Evolutionary conservation across 2,888 invertebrate genomes (phyloP).

Genomic region (Drosophila testacea): DNA sequence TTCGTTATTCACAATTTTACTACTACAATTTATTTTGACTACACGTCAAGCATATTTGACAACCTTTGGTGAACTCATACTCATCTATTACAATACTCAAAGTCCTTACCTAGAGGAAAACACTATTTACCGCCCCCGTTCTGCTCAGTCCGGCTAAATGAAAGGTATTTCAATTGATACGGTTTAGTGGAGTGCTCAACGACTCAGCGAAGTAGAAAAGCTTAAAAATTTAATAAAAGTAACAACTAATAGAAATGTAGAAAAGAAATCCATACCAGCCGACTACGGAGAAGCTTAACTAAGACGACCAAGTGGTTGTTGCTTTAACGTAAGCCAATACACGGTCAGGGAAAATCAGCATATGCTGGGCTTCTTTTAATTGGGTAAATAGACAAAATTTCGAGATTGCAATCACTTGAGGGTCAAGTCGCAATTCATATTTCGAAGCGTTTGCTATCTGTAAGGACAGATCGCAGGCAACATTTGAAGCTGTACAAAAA

Average conservation of each 20-base stretch:
- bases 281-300: conserved; percentile 24
- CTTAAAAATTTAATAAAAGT: conserved; percentile 73
- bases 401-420: conserved; percentile 48
- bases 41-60: neutral
- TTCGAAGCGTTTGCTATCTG: conserved; percentile 35
- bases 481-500: conserved; percentile 46
- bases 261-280: conserved; percentile 54
- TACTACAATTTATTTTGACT: neutral
- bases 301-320: conserved; percentile 4
- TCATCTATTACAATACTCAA: conserved; percentile 13
- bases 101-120: conserved; percentile 9
- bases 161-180: conserved; percentile 75
- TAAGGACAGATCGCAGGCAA: conserved; percentile 38
- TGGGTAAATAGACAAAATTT: conserved; percentile 57
- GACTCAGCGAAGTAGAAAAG: conserved; percentile 67
- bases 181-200: conserved; percentile 70
- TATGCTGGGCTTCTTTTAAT: conserved; percentile 82
- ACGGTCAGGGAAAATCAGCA: conserved; percentile 67
- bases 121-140: conserved; percentile 32
- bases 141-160: conserved; percentile 14
- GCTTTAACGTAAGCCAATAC: conserved; percentile 2
- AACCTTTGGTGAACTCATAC: neutral
- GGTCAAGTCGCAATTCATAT: conserved; percentile 38
- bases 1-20: conserved; percentile 1
- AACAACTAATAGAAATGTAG: conserved; percentile 40